Conservation (phyloP, 2,113 vertebrate species). For the Ahaetulla prasina region DNA sequence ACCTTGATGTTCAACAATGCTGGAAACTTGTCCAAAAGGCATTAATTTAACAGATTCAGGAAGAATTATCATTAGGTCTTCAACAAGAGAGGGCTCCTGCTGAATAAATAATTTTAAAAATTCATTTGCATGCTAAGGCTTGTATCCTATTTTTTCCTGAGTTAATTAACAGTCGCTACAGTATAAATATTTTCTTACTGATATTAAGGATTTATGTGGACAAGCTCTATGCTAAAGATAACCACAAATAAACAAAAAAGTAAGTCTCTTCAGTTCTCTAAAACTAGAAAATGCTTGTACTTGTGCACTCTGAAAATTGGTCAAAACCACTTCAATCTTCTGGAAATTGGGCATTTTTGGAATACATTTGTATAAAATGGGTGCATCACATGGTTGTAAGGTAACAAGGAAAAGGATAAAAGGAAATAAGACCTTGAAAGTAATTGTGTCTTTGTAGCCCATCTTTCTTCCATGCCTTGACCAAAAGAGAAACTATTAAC, state of each 20-base stretch:
- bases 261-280: not conserved
- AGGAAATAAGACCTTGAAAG: not conserved
- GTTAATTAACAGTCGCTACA: not conserved
- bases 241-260: not conserved
- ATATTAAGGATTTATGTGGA: not conserved
- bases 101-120: slow-evolving; percentile 35
- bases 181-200: not conserved
- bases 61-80: slow-evolving; percentile 75
- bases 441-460: not conserved
- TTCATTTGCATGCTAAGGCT: not conserved
- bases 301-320: not conserved
- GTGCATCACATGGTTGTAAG: too few relatives aligned
- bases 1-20: slow-evolving; percentile 86
- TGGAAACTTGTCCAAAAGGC: slow-evolving; percentile 81
- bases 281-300: not conserved
- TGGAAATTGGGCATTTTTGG: not conserved
- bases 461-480: not conserved
- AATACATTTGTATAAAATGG: not conserved
- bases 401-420: not conserved
- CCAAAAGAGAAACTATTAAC: not conserved
- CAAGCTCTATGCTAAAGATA: not conserved
- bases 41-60: slow-evolving; percentile 79
- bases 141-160: not conserved
- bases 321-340: not conserved
- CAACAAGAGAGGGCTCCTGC: slow-evolving; percentile 81